These are phyloP conservation scores for Meiosimyza decipiens DNA, from an alignment of 2,888 invertebrate genomes.

Conservation along the genomic window DNA sequence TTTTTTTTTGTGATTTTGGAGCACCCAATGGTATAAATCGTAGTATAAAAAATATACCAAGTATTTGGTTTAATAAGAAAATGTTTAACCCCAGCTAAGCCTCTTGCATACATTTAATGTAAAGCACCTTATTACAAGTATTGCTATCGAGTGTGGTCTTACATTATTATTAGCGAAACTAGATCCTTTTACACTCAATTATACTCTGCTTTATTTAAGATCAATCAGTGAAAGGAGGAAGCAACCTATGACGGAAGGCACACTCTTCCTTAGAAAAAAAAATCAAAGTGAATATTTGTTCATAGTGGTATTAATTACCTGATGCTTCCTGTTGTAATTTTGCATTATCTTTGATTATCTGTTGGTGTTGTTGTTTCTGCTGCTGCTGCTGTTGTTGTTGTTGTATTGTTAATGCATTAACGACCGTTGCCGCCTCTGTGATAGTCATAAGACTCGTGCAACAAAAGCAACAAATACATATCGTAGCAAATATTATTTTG, in stretches of 20 bases:
- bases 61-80: too few species aligned
- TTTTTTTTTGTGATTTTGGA: too few species aligned
- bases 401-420: conserved; percentile 41
- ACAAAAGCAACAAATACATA: conserved; percentile 45
- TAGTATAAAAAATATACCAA: too few species aligned
- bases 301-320: conserved; percentile 21
- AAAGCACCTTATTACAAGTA: too few species aligned
- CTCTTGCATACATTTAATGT: too few species aligned
- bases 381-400: conserved; percentile 34
- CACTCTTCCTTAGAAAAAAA: not conserved
- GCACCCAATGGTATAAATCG: too few species aligned
- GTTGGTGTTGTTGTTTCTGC: conserved; percentile 36
- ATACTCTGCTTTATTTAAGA: too few species aligned
- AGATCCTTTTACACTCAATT: not conserved
- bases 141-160: not conserved
- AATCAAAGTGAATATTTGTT: not conserved
- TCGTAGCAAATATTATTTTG: conserved; percentile 60
- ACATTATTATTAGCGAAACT: conserved; percentile 1
- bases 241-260: not conserved
- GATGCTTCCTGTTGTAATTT: conserved; percentile 19
- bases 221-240: conserved; percentile 9
- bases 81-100: too few species aligned
- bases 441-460: conserved; percentile 39
- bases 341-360: conserved; percentile 38
- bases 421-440: conserved; percentile 32